Conservation (phyloP, 2,888 invertebrate genomes). For the Terebella lapidaria region DNA sequence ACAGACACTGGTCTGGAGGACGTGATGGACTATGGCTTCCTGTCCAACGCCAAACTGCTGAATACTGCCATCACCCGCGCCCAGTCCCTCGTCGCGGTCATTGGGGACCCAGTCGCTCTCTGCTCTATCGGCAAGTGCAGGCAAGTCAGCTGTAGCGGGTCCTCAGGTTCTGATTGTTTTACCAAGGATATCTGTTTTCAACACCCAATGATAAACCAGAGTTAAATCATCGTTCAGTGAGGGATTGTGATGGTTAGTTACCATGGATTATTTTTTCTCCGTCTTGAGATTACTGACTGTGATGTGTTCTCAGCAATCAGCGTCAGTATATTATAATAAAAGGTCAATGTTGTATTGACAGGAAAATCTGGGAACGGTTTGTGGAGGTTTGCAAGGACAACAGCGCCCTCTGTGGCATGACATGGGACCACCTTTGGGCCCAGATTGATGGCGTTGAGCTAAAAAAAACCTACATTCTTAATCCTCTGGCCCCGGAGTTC, state of each 20-base stretch:
- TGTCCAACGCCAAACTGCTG: slow-evolving; percentile 74
- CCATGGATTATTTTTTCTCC: too few species aligned
- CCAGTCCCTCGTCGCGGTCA: slow-evolving; percentile 76
- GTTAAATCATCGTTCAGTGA: too few species aligned
- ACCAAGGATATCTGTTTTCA: too few species aligned
- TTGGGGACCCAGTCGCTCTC: slow-evolving; percentile 77
- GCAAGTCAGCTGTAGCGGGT: slow-evolving; percentile 36
- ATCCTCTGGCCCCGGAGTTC: slow-evolving; percentile 77
- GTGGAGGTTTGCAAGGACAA: slow-evolving; percentile 69
- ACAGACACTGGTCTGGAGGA: slow-evolving; percentile 56
- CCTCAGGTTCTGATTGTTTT: too few species aligned
- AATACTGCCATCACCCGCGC: slow-evolving; percentile 80
- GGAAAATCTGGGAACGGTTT: slow-evolving; percentile 76
- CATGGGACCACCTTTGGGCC: slow-evolving; percentile 65
- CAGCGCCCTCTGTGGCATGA: slow-evolving; percentile 68
- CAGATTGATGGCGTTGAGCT: slow-evolving; percentile 71
- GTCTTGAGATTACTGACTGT: too few species aligned
- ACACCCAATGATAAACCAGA: too few species aligned
- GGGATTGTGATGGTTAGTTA: too few species aligned
- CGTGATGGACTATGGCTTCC: slow-evolving; percentile 66
- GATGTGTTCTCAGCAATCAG: too few species aligned
- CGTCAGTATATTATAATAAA: too few species aligned
- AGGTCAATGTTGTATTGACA: slow-evolving; percentile 30
- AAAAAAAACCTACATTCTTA: slow-evolving; percentile 71
- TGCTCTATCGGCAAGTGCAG: slow-evolving; percentile 75